Conservation (phyloP, 64 coral and sea anemone genomes). For the Trachythela sp. region DNA sequence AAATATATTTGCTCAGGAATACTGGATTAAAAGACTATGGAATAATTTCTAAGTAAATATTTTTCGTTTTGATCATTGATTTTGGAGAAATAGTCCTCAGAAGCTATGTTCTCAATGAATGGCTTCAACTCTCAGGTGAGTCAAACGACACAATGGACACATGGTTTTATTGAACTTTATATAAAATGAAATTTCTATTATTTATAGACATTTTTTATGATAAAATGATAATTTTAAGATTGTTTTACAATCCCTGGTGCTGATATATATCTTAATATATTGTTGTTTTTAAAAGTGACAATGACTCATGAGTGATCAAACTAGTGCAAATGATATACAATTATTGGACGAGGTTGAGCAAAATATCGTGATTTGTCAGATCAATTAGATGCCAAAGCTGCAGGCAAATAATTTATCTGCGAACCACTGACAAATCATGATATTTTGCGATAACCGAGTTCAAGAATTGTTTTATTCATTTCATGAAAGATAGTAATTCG, state of each 20-base stretch:
- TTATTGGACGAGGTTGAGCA: too few relatives aligned
- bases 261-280: too few relatives aligned
- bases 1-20: not conserved
- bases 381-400: too few relatives aligned
- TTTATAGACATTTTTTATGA: not conserved
- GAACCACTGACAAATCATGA: too few relatives aligned
- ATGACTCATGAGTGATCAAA: too few relatives aligned
- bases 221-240: not conserved
- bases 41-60: not conserved
- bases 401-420: too few relatives aligned
- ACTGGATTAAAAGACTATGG: not conserved
- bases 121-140: not conserved
- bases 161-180: not conserved
- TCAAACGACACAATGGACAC: not conserved
- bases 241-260: not conserved
- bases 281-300: too few relatives aligned
- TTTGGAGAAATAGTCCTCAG: not conserved
- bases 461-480: too few relatives aligned
- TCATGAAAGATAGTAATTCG: too few relatives aligned
- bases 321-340: too few relatives aligned
- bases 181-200: not conserved
- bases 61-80: not conserved
- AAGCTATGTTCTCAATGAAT: conserved; percentile 15
- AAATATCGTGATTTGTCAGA: too few relatives aligned
- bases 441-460: too few relatives aligned